Evolutionary conservation across 2,113 vertebrate species (phyloP).

Genomic region (Pitta sordida): DNA sequence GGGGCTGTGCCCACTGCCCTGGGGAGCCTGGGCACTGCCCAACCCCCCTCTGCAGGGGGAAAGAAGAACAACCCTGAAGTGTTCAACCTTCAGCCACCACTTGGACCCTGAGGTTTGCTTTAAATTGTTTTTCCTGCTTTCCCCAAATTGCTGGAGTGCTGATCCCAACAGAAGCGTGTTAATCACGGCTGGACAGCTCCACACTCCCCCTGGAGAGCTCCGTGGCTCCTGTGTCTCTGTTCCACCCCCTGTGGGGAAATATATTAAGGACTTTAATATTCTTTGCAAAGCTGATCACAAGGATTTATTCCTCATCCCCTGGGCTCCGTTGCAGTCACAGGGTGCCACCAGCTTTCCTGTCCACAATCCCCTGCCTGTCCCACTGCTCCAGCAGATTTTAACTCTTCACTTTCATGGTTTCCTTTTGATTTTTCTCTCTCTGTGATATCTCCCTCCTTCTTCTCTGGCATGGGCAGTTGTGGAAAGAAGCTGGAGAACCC

Average conservation of each 20-base stretch:
- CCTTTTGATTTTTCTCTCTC: neutral
- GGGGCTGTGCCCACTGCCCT: too few species aligned
- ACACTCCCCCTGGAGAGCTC: neutral
- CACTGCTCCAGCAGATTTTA: neutral
- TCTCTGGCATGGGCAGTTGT: neutral
- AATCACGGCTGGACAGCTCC: neutral
- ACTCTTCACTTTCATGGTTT: neutral
- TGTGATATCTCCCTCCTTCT: neutral
- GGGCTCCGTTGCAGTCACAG: neutral
- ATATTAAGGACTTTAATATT: neutral
- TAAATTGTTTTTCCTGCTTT: neutral
- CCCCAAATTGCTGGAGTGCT: neutral
- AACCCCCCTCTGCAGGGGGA: too few species aligned
- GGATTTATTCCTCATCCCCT: neutral
- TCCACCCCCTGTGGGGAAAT: neutral
- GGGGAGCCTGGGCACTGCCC: too few species aligned
- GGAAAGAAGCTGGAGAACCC: neutral
- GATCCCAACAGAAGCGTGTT: neutral
- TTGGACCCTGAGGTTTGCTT: neutral
- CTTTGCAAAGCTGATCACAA: neutral
- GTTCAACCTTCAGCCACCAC: neutral
- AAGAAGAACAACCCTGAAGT: too few species aligned
- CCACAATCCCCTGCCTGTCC: neutral
- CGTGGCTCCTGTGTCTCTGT: neutral
- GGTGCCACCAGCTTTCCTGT: neutral